Evolutionary conservation across 2,113 vertebrate genomes (phyloP).

Genomic region (Myotis brandtii): DNA sequence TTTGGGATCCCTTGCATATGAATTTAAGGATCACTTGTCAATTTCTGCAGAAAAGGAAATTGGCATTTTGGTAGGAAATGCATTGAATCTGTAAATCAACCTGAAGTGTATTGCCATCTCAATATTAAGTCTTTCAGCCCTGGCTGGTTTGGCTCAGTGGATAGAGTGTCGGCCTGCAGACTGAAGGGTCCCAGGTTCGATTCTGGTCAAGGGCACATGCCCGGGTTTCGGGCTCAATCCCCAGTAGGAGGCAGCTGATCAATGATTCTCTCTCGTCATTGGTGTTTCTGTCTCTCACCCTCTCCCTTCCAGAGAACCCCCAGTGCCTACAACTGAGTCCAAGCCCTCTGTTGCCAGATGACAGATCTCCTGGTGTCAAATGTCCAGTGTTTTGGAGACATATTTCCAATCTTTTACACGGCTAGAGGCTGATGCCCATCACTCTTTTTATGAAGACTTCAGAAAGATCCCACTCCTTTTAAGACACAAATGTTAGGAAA

Average conservation of each 20-base stretch:
- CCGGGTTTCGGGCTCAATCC: no score
- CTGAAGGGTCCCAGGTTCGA: no score
- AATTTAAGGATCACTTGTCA: background rate
- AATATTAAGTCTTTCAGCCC: background rate
- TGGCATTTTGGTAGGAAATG: background rate
- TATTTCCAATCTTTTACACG: background rate
- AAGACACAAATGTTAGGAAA: constrained; percentile 7
- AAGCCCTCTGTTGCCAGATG: background rate
- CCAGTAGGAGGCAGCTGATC: no score
- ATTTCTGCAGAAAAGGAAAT: background rate
- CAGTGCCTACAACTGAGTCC: background rate
- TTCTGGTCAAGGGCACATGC: no score
- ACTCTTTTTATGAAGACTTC: background rate
- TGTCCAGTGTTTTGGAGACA: background rate
- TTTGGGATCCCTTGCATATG: background rate
- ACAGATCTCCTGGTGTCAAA: background rate
- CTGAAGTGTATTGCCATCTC: background rate
- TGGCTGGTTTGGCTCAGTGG: no score
- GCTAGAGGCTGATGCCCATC: background rate
- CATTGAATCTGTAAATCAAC: background rate
- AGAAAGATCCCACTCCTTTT: background rate
- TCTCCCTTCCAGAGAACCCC: background rate
- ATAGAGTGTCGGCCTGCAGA: no score
- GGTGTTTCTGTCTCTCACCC: no score
- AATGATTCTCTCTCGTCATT: no score